Evolutionary conservation across 1,140 invertebrate species (phyloP).

Genomic region (Lethocerus indicus): DNA sequence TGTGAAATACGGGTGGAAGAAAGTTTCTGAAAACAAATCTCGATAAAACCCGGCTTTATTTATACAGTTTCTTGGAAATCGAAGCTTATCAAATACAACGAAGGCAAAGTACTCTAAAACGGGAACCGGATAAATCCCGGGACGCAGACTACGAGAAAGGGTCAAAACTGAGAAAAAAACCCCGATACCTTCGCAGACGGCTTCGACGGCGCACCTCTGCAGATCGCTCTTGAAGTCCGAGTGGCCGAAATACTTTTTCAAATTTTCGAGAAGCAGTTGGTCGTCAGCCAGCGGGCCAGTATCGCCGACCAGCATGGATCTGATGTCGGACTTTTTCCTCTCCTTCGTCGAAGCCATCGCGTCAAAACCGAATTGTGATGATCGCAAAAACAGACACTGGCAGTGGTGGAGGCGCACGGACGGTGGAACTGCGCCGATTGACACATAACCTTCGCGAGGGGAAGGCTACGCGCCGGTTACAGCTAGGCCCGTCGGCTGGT

Average conservation of each 20-base stretch:
- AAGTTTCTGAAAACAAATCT: too few relatives aligned
- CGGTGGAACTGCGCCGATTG: background rate
- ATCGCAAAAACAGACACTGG: background rate
- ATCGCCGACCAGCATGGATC: background rate
- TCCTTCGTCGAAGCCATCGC: background rate
- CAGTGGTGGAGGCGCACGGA: background rate
- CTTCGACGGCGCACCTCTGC: slow-evolving; percentile 30
- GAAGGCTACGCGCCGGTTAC: too few relatives aligned
- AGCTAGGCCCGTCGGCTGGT: too few relatives aligned
- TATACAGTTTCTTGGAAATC: too few relatives aligned
- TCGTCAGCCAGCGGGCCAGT: background rate
- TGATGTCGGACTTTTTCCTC: background rate
- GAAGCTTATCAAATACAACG: too few relatives aligned
- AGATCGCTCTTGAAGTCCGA: slow-evolving; percentile 33
- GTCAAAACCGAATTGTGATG: background rate
- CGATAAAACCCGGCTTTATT: too few relatives aligned
- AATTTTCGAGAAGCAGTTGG: background rate
- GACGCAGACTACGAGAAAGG: too few relatives aligned
- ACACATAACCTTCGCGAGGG: too few relatives aligned
- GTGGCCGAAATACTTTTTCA: slow-evolving; percentile 29
- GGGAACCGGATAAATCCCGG: too few relatives aligned
- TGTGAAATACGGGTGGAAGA: too few relatives aligned
- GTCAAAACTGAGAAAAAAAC: background rate
- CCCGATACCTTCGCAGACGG: slow-evolving; percentile 28
- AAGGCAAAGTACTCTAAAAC: too few relatives aligned